Evolutionary conservation across 2,113 vertebrate genomes (phyloP).

Genomic region (Cyprinodon brontotheroides): DNA sequence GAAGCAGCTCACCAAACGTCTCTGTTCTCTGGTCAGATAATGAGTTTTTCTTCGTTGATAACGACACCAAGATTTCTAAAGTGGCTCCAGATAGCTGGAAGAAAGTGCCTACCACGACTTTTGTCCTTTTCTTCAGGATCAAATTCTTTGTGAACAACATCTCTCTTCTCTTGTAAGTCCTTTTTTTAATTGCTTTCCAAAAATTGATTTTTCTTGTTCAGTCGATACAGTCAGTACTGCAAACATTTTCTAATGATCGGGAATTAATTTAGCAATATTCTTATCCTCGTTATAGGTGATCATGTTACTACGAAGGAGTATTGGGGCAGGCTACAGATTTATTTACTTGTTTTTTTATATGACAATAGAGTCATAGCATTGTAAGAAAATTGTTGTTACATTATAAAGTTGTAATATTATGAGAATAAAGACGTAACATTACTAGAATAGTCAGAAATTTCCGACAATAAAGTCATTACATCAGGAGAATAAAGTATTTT

Average conservation of each 20-base stretch:
- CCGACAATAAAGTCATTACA: too few relatives aligned
- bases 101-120: conserved; percentile 82
- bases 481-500: too few relatives aligned
- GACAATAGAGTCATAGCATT: too few relatives aligned
- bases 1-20: neutral
- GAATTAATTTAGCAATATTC: neutral
- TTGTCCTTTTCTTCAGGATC: conserved; percentile 87
- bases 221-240: neutral
- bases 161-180: conserved; percentile 85
- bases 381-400: too few relatives aligned
- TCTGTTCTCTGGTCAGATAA: conserved; percentile 75
- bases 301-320: too few relatives aligned
- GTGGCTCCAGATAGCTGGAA: conserved; percentile 88
- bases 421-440: too few relatives aligned
- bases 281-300: neutral
- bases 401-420: too few relatives aligned
- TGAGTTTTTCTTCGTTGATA: conserved; percentile 91
- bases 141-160: conserved; percentile 87
- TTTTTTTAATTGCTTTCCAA: neutral
- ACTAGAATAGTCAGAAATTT: too few relatives aligned
- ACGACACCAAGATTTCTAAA: conserved; percentile 87
- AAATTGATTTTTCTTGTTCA: neutral
- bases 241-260: neutral
- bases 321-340: too few relatives aligned
- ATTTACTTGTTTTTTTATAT: too few relatives aligned